Percentiles rank a stretch among this genome's conserved stretches.
Evolutionary conservation across 2,888 invertebrate genomes (phyloP).

Genomic region (Blera fallax): DNA sequence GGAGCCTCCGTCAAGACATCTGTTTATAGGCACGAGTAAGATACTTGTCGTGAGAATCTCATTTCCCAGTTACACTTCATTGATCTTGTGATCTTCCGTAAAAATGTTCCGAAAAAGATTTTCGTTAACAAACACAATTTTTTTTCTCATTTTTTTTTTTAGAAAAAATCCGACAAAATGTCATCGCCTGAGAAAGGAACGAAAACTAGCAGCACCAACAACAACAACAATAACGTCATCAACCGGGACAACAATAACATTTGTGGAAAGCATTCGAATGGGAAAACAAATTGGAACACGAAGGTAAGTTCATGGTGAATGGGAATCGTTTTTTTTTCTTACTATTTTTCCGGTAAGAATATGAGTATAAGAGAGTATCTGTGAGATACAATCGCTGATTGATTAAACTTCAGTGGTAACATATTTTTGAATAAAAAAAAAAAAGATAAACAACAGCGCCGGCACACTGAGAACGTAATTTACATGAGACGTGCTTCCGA

Average conservation of each 20-base stretch:
- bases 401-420: slow-evolving; percentile 21
- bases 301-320: slow-evolving; percentile 73
- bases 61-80: slow-evolving; percentile 51
- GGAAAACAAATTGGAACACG: slow-evolving; percentile 81
- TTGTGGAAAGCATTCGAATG: slow-evolving; percentile 78
- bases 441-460: background rate
- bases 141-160: slow-evolving; percentile 1
- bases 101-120: slow-evolving; percentile 5
- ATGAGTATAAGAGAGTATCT: background rate
- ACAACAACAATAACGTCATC: slow-evolving; percentile 74
- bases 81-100: slow-evolving; percentile 17
- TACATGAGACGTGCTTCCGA: slow-evolving; percentile 35
- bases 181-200: slow-evolving; percentile 75
- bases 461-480: slow-evolving; percentile 19
- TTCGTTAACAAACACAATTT: no score
- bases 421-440: background rate
- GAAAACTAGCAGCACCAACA: slow-evolving; percentile 74
- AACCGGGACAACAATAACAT: slow-evolving; percentile 77
- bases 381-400: slow-evolving; percentile 32
- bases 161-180: slow-evolving; percentile 73
- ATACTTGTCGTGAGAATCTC: slow-evolving; percentile 50
- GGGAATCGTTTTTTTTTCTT: slow-evolving; percentile 12
- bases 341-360: background rate
- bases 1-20: slow-evolving; percentile 11
- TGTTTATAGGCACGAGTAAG: slow-evolving; percentile 23